Evolutionary conservation across 2,113 vertebrate genomes (phyloP).

Genomic region (Mixornis gularis): DNA sequence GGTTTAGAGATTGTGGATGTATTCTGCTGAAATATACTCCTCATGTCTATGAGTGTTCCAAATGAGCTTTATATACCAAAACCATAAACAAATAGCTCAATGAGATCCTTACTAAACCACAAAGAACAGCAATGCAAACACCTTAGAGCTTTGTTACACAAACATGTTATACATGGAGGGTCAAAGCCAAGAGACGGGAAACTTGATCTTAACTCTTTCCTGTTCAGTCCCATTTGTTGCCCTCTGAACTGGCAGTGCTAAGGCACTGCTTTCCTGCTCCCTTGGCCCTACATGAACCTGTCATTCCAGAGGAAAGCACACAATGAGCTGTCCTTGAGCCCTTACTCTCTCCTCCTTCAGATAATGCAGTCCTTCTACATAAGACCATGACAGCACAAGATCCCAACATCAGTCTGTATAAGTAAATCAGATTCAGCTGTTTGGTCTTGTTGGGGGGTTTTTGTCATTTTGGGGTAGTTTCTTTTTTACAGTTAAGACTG

Average conservation of each 20-base stretch:
- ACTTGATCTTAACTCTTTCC: not conserved
- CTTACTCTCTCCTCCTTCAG: not conserved
- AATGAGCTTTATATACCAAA: not conserved
- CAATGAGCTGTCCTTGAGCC: not conserved
- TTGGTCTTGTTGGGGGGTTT: not conserved
- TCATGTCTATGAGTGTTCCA: not conserved
- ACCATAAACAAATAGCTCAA: not conserved
- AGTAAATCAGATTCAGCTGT: not conserved
- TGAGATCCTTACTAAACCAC: not conserved
- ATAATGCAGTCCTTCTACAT: not conserved
- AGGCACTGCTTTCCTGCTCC: not conserved
- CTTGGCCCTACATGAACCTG: fast-evolving
- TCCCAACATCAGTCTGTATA: not conserved
- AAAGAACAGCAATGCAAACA: not conserved
- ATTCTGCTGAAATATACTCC: not conserved
- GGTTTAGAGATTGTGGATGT: not conserved
- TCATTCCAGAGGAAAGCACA: not conserved
- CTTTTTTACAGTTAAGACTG: not conserved
- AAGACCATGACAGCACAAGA: not conserved
- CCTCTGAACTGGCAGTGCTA: no score
- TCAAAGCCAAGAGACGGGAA: not conserved
- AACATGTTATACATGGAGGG: not conserved
- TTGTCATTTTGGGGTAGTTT: not conserved
- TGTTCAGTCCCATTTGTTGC: not conserved
- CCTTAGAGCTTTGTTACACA: not conserved